These are phyloP conservation scores for Chaitophorus viminalis DNA, from an alignment of 2,888 invertebrate species.

Conservation along the genomic window DNA sequence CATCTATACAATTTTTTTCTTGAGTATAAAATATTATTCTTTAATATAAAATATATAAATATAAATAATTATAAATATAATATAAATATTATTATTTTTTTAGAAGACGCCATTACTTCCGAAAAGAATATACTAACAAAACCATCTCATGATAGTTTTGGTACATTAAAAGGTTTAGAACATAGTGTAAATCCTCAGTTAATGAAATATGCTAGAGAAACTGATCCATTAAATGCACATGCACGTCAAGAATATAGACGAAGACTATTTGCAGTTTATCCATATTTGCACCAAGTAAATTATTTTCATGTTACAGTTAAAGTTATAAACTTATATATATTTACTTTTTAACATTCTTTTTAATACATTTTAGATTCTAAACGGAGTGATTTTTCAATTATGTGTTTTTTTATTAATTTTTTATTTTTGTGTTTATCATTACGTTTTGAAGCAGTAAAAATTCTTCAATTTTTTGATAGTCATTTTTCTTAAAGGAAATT, in stretches of 20 bases:
- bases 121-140: constrained; percentile 6
- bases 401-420: too few relatives aligned
- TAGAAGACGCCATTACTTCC: constrained; percentile 20
- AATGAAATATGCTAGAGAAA: constrained; percentile 89
- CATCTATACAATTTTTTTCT: background rate
- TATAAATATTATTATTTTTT: constrained; percentile 16
- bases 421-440: too few relatives aligned
- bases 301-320: constrained; percentile 15
- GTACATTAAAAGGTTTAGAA: constrained; percentile 86
- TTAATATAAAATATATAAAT: too few relatives aligned
- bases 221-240: constrained; percentile 85
- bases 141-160: constrained; percentile 71
- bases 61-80: too few relatives aligned
- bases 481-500: too few relatives aligned
- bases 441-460: too few relatives aligned
- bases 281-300: constrained; percentile 69
- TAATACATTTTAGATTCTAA: background rate
- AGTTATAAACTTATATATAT: background rate
- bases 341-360: background rate
- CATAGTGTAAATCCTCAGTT: constrained; percentile 93
- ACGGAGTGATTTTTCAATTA: too few relatives aligned
- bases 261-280: constrained; percentile 80
- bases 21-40: background rate
- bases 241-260: constrained; percentile 83
- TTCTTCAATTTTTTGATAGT: too few relatives aligned